Conservation (phyloP, 2,113 vertebrate species). For the Heptranchias perlo region DNA sequence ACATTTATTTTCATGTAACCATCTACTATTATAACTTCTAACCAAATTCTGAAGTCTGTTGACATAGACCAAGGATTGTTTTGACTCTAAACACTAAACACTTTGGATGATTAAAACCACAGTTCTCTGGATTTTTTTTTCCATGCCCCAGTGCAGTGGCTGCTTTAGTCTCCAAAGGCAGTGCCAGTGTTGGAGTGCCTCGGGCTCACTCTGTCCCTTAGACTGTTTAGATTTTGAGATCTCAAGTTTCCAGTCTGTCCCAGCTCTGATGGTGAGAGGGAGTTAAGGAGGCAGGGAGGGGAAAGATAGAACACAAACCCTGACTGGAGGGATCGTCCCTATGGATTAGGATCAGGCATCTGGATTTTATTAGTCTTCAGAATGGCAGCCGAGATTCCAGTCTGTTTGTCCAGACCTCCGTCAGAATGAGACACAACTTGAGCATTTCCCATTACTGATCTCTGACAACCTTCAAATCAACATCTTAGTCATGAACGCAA, state of each 20-base stretch:
- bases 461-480: constrained; percentile 1
- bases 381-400: neutral
- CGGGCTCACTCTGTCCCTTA: neutral
- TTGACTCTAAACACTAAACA: neutral
- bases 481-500: neutral
- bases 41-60: constrained; percentile 3
- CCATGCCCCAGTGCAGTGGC: neutral
- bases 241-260: neutral
- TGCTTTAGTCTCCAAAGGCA: neutral
- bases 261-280: too few relatives aligned
- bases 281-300: neutral
- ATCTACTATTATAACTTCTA: neutral
- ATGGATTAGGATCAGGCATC: neutral
- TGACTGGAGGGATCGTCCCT: neutral
- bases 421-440: constrained; percentile 17
- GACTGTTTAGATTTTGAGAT: neutral
- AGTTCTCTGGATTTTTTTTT: neutral
- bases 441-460: constrained; percentile 6
- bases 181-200: neutral
- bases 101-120: neutral
- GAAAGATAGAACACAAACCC: neutral
- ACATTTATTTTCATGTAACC: neutral
- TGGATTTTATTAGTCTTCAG: constrained; percentile 15
- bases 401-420: neutral
- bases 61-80: neutral